phyloP scores from a whole-genome alignment of 30 jellyfish, hydroid and myxozoan genomes.

The Turritopsis rubra region DNA sequence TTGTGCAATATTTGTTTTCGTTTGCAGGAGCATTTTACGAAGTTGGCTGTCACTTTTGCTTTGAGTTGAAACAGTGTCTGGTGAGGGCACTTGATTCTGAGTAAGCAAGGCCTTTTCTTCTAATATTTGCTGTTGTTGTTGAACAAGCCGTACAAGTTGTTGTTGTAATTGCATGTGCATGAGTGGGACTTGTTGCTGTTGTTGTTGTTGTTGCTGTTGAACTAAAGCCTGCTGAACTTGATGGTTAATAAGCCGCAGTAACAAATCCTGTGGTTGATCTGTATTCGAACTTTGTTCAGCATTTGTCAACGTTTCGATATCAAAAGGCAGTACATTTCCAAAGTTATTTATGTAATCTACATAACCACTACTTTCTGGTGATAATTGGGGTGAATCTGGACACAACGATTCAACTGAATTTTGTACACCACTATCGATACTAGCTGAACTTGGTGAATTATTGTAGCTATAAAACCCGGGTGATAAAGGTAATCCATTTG shows the following conservation, averaged over 20 bases:
- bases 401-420: conserved; percentile 17
- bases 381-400: conserved; percentile 30
- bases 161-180: not conserved
- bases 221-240: conserved; percentile 28
- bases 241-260: conserved; percentile 12
- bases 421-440: conserved; percentile 42
- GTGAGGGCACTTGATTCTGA: not conserved
- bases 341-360: not conserved
- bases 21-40: conserved; percentile 18
- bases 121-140: not conserved
- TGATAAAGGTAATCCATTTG: not conserved
- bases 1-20: conserved; percentile 11
- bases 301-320: not conserved
- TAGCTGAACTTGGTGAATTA: conserved; percentile 27
- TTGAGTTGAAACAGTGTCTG: not conserved
- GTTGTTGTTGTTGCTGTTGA: conserved; percentile 39
- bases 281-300: not conserved
- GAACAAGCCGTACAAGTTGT: conserved; percentile 6
- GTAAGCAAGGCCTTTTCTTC: not conserved
- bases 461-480: not conserved
- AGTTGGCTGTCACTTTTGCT: conserved; percentile 32
- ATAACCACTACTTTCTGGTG: not conserved
- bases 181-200: conserved; percentile 22
- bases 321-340: not conserved
- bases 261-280: conserved; percentile 4